These are phyloP conservation scores for Acipenser transmontanus DNA, from an alignment of 2,797 vertebrate species.

Conservation along the genomic window DNA sequence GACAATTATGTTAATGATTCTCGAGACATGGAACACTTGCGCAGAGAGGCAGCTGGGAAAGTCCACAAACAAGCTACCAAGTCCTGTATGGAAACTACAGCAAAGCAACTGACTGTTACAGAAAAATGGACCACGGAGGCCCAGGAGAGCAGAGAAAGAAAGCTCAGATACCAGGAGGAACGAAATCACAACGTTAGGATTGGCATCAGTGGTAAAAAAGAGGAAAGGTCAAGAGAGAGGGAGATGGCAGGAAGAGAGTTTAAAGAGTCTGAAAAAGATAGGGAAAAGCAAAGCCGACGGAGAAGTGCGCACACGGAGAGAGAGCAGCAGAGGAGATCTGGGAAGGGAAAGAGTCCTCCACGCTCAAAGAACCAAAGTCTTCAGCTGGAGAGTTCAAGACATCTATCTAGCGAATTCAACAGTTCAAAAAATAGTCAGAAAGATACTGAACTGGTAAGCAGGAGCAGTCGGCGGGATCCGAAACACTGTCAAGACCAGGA, in stretches of 20 bases:
- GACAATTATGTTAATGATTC: conserved; percentile 20
- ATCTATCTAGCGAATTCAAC: conserved; percentile 4
- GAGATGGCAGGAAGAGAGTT: conserved; percentile 49
- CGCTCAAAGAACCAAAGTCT: conserved; percentile 30
- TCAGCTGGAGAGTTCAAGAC: conserved; percentile 17
- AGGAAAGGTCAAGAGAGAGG: conserved; percentile 35
- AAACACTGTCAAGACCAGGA: conserved; percentile 27
- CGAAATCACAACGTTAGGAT: conserved; percentile 27
- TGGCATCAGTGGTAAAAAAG: conserved; percentile 33
- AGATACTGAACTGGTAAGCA: conserved; percentile 25
- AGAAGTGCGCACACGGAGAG: conserved; percentile 36
- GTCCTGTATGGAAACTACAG: conserved; percentile 30
- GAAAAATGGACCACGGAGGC: background rate
- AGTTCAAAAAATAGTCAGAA: conserved; percentile 28
- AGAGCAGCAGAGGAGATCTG: conserved; percentile 47
- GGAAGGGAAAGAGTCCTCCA: conserved; percentile 45
- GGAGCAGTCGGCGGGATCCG: conserved; percentile 33
- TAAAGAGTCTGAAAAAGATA: conserved; percentile 48
- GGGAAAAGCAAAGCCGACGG: conserved; percentile 41
- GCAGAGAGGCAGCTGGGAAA: conserved; percentile 17
- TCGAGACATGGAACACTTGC: conserved; percentile 9
- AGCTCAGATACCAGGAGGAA: conserved; percentile 28
- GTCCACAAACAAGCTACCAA: conserved; percentile 18
- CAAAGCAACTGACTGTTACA: conserved; percentile 1
- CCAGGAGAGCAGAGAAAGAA: conserved; percentile 41